A percentile compares a stretch with the other conserved stretches of the same genome.
These are phyloP conservation scores for Smittia sp. DNA, from an alignment of 2,888 invertebrate species.

Conservation along the genomic window DNA sequence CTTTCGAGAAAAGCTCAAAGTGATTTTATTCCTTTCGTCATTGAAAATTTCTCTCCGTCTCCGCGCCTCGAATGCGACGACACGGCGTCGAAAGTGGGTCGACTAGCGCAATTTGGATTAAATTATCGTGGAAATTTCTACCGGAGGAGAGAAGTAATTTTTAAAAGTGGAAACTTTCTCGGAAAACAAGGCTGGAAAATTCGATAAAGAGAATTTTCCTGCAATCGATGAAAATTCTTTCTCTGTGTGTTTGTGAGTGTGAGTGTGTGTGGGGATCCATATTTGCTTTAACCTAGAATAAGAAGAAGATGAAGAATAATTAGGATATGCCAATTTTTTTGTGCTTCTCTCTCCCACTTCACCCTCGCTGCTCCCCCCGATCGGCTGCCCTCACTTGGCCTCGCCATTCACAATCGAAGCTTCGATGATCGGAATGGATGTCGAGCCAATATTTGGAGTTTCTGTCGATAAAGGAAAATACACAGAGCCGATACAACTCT, in stretches of 20 bases:
- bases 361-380: neutral
- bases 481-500: neutral
- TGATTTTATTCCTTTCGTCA: constrained; percentile 4
- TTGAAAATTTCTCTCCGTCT: constrained; percentile 14
- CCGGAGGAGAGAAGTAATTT: constrained; percentile 8
- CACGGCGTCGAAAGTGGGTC: neutral
- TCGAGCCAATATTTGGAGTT: neutral
- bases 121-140: constrained; percentile 3
- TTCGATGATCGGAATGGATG: constrained; percentile 4
- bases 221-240: constrained; percentile 40
- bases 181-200: constrained; percentile 8
- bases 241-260: constrained; percentile 21
- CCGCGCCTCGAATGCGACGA: too few relatives aligned
- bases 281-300: constrained; percentile 41
- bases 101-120: constrained; percentile 15
- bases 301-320: constrained; percentile 40
- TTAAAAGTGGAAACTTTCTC: constrained; percentile 15
- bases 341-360: constrained; percentile 17
- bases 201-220: constrained; percentile 22
- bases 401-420: neutral
- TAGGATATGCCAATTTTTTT: constrained; percentile 39
- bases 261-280: constrained; percentile 29
- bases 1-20: constrained; percentile 20
- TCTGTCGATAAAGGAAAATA: constrained; percentile 13
- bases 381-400: neutral